phyloP scores from a whole-genome alignment of 2,888 invertebrate species.

The Sialis fuliginosa region DNA sequence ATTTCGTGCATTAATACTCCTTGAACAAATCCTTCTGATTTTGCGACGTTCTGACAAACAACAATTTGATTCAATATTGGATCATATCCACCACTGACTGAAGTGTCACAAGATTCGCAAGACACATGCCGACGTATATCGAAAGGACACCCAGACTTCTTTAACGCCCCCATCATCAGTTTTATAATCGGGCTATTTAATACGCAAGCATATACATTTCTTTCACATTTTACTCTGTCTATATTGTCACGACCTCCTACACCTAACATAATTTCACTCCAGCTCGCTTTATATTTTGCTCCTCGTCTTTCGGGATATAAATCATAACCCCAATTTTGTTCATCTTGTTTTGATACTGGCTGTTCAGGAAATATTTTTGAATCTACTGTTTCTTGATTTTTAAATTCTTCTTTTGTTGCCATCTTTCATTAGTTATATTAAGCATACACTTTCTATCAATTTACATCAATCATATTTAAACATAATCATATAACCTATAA shows the following conservation, averaged over 20 bases:
- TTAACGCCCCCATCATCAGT: slow-evolving; percentile 70
- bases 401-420: no score
- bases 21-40: slow-evolving; percentile 48
- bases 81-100: slow-evolving; percentile 85
- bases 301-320: slow-evolving; percentile 68
- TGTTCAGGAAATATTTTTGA: background rate
- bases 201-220: slow-evolving; percentile 56
- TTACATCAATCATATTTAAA: no score
- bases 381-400: no score
- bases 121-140: slow-evolving; percentile 76
- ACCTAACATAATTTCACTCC: slow-evolving; percentile 37
- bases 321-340: slow-evolving; percentile 50
- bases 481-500: no score
- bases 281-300: slow-evolving; percentile 31
- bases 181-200: slow-evolving; percentile 66
- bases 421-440: no score
- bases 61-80: slow-evolving; percentile 73
- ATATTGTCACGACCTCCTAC: slow-evolving; percentile 50
- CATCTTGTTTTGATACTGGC: slow-evolving; percentile 5
- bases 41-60: slow-evolving; percentile 75
- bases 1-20: slow-evolving; percentile 80
- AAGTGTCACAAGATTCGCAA: slow-evolving; percentile 74
- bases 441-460: no score
- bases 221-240: slow-evolving; percentile 62
- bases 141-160: slow-evolving; percentile 60